Conservation (phyloP, 35 echinoderm and acorn worm species). For the Patiria miniata region DNA sequence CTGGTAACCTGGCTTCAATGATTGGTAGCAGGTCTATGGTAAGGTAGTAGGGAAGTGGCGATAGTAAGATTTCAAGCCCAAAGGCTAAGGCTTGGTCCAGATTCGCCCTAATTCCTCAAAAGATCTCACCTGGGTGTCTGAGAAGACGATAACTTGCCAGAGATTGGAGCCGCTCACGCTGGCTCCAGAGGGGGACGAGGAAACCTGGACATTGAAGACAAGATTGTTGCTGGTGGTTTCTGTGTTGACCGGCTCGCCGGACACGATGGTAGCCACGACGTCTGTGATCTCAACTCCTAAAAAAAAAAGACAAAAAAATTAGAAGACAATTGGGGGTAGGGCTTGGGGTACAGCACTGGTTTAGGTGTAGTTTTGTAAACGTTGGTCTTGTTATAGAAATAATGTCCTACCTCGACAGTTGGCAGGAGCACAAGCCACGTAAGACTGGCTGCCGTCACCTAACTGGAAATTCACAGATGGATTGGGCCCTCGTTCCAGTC, state of each 20-base stretch:
- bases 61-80: too few relatives aligned
- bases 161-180: conserved; percentile 73
- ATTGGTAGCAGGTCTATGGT: too few relatives aligned
- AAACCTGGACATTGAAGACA: conserved; percentile 39
- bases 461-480: conserved; percentile 48
- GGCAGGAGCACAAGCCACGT: conserved; percentile 31
- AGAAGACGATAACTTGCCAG: conserved; percentile 74
- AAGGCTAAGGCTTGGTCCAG: too few relatives aligned
- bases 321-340: background rate
- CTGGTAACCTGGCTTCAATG: too few relatives aligned
- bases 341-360: background rate
- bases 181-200: conserved; percentile 47
- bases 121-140: conserved; percentile 30
- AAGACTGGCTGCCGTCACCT: background rate
- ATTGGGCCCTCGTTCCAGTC: conserved; percentile 24
- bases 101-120: too few relatives aligned
- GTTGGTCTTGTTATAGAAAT: background rate
- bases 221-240: conserved; percentile 30
- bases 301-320: background rate
- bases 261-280: conserved; percentile 25
- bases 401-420: conserved; percentile 39
- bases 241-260: conserved; percentile 6
- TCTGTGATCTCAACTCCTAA: conserved; percentile 46
- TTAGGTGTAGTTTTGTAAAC: too few relatives aligned
- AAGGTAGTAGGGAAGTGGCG: too few relatives aligned